These are phyloP conservation scores for Molossus alvarezi DNA, from an alignment of 2,797 vertebrate species.

Conservation along the genomic window DNA sequence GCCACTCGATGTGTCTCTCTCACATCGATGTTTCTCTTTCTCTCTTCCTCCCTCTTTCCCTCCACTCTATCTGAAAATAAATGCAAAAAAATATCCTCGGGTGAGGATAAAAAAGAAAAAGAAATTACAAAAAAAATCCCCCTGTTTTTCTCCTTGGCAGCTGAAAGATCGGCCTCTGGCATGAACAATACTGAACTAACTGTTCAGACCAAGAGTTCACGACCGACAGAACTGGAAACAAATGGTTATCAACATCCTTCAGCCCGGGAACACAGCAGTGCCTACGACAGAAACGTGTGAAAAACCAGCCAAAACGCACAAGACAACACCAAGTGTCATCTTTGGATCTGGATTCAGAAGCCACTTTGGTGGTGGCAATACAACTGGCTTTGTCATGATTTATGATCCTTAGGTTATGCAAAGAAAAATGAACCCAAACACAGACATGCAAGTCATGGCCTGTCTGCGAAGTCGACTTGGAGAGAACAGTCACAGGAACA, in stretches of 20 bases:
- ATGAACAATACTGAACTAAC: conserved; percentile 93
- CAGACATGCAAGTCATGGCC: background rate
- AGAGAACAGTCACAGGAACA: background rate
- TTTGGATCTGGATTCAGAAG: conserved; percentile 97
- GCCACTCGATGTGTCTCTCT: no score
- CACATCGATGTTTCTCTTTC: no score
- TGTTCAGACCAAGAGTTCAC: conserved; percentile 95
- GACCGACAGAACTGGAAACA: conserved; percentile 96
- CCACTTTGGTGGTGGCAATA: conserved; percentile 96
- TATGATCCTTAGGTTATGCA: conserved; percentile 95
- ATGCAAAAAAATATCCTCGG: no score
- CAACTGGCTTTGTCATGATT: conserved; percentile 96
- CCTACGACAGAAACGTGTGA: conserved; percentile 95
- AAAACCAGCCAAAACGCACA: conserved; percentile 97
- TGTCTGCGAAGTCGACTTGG: background rate
- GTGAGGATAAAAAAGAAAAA: no score
- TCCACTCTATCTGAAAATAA: no score
- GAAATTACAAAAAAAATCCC: background rate
- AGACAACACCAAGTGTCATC: conserved; percentile 96
- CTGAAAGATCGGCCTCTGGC: background rate
- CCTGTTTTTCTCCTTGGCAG: background rate
- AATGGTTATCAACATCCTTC: conserved; percentile 96
- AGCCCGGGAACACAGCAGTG: conserved; percentile 95
- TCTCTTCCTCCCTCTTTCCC: no score
- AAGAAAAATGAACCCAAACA: conserved; percentile 92